Base-by-base conservation (phyloP, 2,113 vertebrate genomes). In the Phoenicopterus ruber region DNA sequence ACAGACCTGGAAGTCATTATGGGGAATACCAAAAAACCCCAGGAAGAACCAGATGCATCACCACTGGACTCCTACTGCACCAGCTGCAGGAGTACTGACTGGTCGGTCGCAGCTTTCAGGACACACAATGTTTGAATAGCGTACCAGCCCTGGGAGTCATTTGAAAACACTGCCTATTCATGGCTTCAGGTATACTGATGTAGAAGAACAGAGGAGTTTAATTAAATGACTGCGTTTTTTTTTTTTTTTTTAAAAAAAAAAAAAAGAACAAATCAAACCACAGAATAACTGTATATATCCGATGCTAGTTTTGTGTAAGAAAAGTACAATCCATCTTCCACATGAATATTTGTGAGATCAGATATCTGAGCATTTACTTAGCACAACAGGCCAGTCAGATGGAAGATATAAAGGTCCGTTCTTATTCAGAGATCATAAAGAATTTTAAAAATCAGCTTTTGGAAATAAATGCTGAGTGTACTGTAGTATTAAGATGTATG, bases 71-170 rank as follows among this genome's bases (percentile, higher is more conserved):
- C 18, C 52, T 54, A 25, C n/a, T 46, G 61, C 32, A 63, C 1
- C 42, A 58, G 34, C 42, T 54, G 55, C 79, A 61, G 20, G 20
- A 71, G 4, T 15, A n/a, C 15, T 54, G 32, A 76, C 17, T 42
- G 54, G 16, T 1, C 6, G 5, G 67, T 34, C 1, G 1, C 15
- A 36, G 32, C 62, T 26, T 76, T 70, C 13, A 50, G 62, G 57
- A 55, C 16, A 46, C 17, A 49, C 0, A 1, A 28, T 13, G 11
- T 25, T 63, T 21, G 31, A 72, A 13, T 1, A 63, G 15, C 1
- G 0, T 29, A n/a, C 7, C 50, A 66, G 26, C 3, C 28, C 31
- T 36, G 18, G 73, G 32, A 79, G 14, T 21, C 0, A 50, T 46
- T 13, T 81, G 66, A 73, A 69, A 78, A 42, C 10, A 42, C 22